phyloP scores from a whole-genome alignment of 1,140 invertebrate species.

The Dreissena polymorpha region DNA sequence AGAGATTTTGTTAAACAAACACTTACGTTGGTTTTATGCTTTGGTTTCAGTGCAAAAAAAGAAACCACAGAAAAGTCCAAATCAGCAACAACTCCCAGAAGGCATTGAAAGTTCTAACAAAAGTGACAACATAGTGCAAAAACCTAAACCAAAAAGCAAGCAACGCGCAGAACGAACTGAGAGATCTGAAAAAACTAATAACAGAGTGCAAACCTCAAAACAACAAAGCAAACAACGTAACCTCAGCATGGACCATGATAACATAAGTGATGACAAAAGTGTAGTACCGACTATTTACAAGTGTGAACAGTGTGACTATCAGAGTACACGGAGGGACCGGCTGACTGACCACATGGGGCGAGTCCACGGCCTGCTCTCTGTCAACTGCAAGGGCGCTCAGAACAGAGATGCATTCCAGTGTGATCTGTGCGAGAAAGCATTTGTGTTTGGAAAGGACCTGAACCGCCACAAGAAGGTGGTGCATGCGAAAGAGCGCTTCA shows the following conservation, averaged over 20 bases:
- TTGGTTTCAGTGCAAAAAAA: background rate
- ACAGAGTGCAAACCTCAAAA: background rate
- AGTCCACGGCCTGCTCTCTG: conserved; percentile 33
- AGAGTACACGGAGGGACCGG: conserved; percentile 22
- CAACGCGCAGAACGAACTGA: background rate
- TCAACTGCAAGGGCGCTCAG: conserved; percentile 33
- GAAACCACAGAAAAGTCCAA: background rate
- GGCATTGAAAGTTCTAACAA: background rate
- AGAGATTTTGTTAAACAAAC: background rate
- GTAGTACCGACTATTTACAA: conserved; percentile 28
- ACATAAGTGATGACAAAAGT: background rate
- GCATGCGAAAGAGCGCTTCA: conserved; percentile 43
- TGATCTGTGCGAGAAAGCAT: conserved; percentile 65
- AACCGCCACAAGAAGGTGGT: conserved; percentile 57
- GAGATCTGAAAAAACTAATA: background rate
- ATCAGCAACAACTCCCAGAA: background rate
- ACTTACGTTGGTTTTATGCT: background rate
- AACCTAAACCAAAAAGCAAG: background rate
- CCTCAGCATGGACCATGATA: background rate
- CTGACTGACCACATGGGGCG: conserved; percentile 42
- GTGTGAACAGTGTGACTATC: conserved; percentile 52
- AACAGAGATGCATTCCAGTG: conserved; percentile 57
- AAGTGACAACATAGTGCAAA: background rate
- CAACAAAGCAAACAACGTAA: background rate
- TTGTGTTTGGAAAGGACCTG: conserved; percentile 69